Base-by-base conservation (phyloP, 2,797 vertebrate genomes). In the Nyctibius grandis region DNA sequence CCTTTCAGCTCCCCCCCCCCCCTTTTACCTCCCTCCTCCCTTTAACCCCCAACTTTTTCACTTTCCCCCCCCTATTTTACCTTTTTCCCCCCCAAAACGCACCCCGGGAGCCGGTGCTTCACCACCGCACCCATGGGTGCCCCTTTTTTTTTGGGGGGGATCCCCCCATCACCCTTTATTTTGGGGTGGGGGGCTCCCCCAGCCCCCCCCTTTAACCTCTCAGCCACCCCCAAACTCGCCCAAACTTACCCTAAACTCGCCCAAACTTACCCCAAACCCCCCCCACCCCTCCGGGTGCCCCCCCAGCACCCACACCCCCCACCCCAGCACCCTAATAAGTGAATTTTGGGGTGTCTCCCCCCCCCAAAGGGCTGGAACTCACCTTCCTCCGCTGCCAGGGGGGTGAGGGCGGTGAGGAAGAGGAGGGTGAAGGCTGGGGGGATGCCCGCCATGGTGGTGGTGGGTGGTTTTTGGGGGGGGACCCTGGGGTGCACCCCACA, bases 331-430 rank as follows among this genome's bases (percentile, higher is more conserved):
- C 63, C 18, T n/a, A 42, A 23, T 2, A 20, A 45, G 28, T 5
- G 26, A 38, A 16, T 38, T 60, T 38, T 2, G 59, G 65, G 78
- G 84, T 8, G 40, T 38, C 14, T 26, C 59, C 23, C 38, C 12
- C 31, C 17, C n/a, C 21, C 14, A 23, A 56, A 18, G 5, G 7
- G n/a, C n/a, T 2, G 36, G 45, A 20, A 21, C 91, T 93, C 86
- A 93, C 91, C 91, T 85, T 93, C 86, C 28, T 89, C 91, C 28
- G 91, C 91, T 40, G 34, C 57, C 40, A 81, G 51, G 10, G 51
- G 64, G 59, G 51, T 22, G 70, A 54, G 6, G 26, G 68, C 36
- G 60, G 23, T 12, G 80, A 89, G 85, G 50, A 85, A 31, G 68
- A 84, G 74, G 48, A 70, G 36, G 82, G 25, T 4, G 79, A 81